Evolutionary conservation across 1,140 invertebrate genomes (phyloP).

Genomic region (Ips nitidus): DNA sequence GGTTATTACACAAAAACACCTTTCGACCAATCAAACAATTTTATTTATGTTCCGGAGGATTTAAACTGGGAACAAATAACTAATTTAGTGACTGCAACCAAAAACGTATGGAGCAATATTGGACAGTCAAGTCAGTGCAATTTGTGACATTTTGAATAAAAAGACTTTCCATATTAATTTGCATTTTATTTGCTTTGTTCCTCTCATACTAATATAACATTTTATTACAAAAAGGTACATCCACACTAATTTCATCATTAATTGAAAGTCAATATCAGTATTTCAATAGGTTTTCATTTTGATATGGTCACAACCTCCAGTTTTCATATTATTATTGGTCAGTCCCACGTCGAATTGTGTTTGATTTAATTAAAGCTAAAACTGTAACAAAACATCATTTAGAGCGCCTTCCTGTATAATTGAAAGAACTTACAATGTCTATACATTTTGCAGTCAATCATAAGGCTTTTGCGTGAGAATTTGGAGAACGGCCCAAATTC

Average conservation of each 20-base stretch:
- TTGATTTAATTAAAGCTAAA: conserved; percentile 6
- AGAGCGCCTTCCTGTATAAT: not conserved
- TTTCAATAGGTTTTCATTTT: not conserved
- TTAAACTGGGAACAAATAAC: conserved; percentile 16
- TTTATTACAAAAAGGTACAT: too few species aligned
- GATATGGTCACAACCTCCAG: conserved; percentile 27
- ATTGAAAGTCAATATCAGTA: too few species aligned
- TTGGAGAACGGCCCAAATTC: conserved; percentile 35
- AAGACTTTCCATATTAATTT: too few species aligned
- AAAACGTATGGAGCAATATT: conserved; percentile 41
- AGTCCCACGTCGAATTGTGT: conserved; percentile 16
- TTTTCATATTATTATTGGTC: conserved; percentile 13
- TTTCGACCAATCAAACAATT: conserved; percentile 27
- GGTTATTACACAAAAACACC: conserved; percentile 32
- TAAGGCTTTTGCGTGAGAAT: conserved; percentile 30
- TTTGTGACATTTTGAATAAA: not conserved
- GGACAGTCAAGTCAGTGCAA: conserved; percentile 36
- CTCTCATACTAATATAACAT: too few species aligned
- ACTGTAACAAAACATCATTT: conserved; percentile 7
- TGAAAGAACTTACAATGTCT: conserved; percentile 10
- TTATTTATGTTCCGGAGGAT: conserved; percentile 3
- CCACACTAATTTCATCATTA: too few species aligned
- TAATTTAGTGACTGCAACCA: conserved; percentile 27
- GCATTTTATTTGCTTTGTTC: too few species aligned
- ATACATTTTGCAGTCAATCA: conserved; percentile 15